Percentiles rank a stretch among this genome's conserved stretches.
Conservation (phyloP, 2,797 vertebrate genomes). For the Pteropus rufus region DNA sequence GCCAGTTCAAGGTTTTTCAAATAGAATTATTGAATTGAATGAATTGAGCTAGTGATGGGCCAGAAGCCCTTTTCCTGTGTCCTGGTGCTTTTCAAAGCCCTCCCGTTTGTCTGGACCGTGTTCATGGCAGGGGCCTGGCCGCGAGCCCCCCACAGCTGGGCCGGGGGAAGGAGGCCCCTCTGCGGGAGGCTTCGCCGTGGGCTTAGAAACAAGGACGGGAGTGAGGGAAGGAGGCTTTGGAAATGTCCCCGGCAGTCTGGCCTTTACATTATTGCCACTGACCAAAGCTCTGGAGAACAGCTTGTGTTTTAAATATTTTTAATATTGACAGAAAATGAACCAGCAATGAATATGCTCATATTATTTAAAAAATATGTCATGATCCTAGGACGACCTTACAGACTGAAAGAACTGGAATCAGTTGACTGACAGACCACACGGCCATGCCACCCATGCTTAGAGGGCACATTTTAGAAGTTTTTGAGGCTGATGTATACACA, state of each 20-base stretch:
- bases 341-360: background rate
- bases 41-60: background rate
- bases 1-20: background rate
- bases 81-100: too few species aligned
- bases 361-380: background rate
- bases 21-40: background rate
- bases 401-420: background rate
- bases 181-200: accelerated
- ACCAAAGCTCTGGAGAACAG: background rate
- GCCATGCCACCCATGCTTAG: accelerated
- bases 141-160: accelerated
- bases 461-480: too few species aligned
- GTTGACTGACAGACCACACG: accelerated
- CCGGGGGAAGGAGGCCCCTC: accelerated
- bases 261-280: accelerated
- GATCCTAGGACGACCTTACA: background rate
- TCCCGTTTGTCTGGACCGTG: accelerated
- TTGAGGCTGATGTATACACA: too few species aligned
- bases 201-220: accelerated
- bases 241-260: accelerated
- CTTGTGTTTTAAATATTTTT: background rate
- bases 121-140: accelerated
- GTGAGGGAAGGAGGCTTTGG: too few species aligned
- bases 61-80: background rate
- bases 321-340: background rate